These are phyloP conservation scores for Steromphala cineraria DNA, from an alignment of 2,888 invertebrate species.

Conservation along the genomic window DNA sequence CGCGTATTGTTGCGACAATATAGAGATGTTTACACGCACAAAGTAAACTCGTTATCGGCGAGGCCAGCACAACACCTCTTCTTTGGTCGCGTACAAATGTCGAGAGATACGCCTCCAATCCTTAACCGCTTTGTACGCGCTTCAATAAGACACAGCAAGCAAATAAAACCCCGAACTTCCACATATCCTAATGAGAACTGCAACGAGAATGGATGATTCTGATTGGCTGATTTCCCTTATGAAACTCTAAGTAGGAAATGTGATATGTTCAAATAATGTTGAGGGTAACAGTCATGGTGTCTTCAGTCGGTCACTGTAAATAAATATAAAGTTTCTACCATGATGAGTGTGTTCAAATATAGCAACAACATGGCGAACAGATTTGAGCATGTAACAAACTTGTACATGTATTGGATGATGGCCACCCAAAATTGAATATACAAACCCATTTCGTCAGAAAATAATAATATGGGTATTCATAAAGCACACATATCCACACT, in stretches of 20 bases:
- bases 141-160: background rate
- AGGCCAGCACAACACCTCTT: background rate
- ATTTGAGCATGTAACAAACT: too few species aligned
- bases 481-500: too few species aligned
- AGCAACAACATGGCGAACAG: too few species aligned
- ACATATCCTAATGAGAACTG: too few species aligned
- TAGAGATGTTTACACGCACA: background rate
- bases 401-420: too few species aligned
- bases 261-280: background rate
- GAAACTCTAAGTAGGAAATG: background rate
- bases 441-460: too few species aligned
- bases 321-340: constrained; percentile 4
- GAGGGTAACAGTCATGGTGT: constrained; percentile 3
- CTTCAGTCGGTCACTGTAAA: background rate
- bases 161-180: background rate
- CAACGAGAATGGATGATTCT: background rate
- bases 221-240: background rate
- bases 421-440: too few species aligned
- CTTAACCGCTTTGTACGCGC: background rate
- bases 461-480: too few species aligned
- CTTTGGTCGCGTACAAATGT: constrained; percentile 15
- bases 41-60: constrained; percentile 6
- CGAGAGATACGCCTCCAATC: background rate
- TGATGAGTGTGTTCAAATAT: background rate
- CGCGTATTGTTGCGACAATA: background rate